Evolutionary conservation across 1,140 invertebrate species (phyloP).

Genomic region (Pissodes strobi): DNA sequence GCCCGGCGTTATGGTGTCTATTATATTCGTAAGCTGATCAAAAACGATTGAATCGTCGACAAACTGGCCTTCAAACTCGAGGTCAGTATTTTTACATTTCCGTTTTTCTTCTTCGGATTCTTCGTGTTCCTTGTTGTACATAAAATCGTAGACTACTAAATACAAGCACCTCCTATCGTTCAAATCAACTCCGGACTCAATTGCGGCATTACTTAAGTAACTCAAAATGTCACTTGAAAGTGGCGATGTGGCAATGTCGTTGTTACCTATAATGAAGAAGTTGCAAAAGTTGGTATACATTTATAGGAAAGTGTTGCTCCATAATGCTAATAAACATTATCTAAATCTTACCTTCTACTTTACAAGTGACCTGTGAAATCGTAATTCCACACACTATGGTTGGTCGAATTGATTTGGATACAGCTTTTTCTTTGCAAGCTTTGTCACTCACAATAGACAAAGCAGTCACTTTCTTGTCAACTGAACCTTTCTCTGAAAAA

Average conservation of each 20-base stretch:
- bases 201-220: neutral
- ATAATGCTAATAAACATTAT: neutral
- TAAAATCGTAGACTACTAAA: conserved; percentile 64
- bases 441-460: conserved; percentile 59
- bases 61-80: conserved; percentile 12
- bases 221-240: neutral
- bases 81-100: conserved; percentile 20
- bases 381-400: conserved; percentile 51
- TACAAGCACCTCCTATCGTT: conserved; percentile 53
- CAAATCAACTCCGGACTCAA: conserved; percentile 27
- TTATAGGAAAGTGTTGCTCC: neutral
- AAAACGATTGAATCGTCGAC: neutral
- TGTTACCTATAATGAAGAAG: neutral
- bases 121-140: conserved; percentile 55
- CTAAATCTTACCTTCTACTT: conserved; percentile 17
- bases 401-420: conserved; percentile 39
- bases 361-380: conserved; percentile 34
- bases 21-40: conserved; percentile 14
- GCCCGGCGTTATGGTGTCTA: neutral
- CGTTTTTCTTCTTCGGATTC: conserved; percentile 20
- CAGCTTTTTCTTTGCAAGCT: conserved; percentile 20
- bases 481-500: conserved; percentile 40
- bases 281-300: neutral
- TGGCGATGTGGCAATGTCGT: neutral
- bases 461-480: conserved; percentile 59